Conservation (phyloP, 1,140 invertebrate genomes). For the Ericerus pela region DNA sequence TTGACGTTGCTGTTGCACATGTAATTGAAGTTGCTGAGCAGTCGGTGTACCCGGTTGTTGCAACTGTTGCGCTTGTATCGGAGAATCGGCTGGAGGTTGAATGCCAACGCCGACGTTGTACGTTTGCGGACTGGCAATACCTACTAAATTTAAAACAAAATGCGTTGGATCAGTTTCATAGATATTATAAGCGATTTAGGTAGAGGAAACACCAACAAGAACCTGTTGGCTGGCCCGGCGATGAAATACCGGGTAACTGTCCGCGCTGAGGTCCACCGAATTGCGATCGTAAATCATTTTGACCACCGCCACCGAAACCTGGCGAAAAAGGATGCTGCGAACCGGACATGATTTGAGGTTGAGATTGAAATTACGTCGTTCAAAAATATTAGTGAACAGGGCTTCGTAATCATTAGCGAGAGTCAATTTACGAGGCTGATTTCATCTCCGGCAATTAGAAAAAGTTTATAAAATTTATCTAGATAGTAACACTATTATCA, state of each 20-base stretch:
- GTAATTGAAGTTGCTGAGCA: neutral
- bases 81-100: neutral
- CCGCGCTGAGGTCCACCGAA: slow-evolving; percentile 1
- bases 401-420: too few relatives aligned
- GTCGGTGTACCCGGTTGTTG: neutral
- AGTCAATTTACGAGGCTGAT: too few relatives aligned
- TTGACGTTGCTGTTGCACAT: slow-evolving; percentile 2
- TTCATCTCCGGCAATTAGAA: too few relatives aligned
- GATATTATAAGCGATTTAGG: neutral
- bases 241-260: neutral
- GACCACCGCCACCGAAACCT: neutral
- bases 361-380: too few relatives aligned
- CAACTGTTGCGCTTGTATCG: neutral
- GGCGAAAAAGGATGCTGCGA: neutral
- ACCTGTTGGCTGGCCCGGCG: slow-evolving; percentile 1
- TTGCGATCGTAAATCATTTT: neutral
- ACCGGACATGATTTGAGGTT: too few relatives aligned
- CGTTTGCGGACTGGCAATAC: slow-evolving; percentile 1
- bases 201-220: neutral
- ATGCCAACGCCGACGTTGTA: neutral
- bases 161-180: neutral
- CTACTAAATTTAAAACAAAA: neutral
- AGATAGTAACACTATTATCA: too few relatives aligned
- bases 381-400: too few relatives aligned
- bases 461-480: too few relatives aligned